Evolutionary conservation across 2,797 vertebrate genomes (phyloP).

Genomic region (Pseudochirops cupreus): DNA sequence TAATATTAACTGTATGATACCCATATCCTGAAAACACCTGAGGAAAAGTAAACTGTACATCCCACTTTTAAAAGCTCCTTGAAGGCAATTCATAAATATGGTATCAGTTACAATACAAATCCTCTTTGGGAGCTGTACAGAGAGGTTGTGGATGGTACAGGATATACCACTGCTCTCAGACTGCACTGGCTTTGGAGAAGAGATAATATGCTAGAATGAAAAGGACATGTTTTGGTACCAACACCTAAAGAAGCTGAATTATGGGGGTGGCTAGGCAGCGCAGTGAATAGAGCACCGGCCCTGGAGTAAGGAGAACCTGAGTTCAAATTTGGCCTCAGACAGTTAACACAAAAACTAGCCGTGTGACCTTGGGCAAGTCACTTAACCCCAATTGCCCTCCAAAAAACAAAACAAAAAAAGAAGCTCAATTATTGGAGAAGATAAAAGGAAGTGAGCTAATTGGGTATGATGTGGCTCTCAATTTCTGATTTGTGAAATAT

Average conservation of each 20-base stretch:
- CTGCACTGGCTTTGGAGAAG: constrained; percentile 37
- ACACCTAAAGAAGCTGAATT: constrained; percentile 37
- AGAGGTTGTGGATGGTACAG: constrained; percentile 47
- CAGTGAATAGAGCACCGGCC: no score
- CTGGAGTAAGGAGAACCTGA: no score
- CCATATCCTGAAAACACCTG: constrained; percentile 48
- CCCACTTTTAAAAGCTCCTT: constrained; percentile 57
- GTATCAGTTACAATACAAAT: constrained; percentile 26
- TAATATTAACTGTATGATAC: constrained; percentile 14
- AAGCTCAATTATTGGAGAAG: constrained; percentile 24
- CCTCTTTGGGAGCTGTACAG: constrained; percentile 66
- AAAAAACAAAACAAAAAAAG: not conserved
- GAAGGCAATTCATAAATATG: constrained; percentile 50
- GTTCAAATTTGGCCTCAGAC: no score
- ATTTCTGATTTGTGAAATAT: not conserved
- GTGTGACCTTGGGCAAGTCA: no score
- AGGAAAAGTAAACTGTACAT: constrained; percentile 61
- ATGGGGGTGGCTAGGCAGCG: no score
- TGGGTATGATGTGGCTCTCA: not conserved
- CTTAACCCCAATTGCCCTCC: no score
- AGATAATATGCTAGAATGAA: constrained; percentile 27
- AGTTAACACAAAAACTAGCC: no score
- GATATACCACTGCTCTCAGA: constrained; percentile 30
- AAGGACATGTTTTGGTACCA: constrained; percentile 35
- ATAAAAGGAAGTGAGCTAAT: not conserved